Base-by-base conservation (phyloP, 2,797 vertebrate genomes). In the Cirrhinus molitorella region DNA sequence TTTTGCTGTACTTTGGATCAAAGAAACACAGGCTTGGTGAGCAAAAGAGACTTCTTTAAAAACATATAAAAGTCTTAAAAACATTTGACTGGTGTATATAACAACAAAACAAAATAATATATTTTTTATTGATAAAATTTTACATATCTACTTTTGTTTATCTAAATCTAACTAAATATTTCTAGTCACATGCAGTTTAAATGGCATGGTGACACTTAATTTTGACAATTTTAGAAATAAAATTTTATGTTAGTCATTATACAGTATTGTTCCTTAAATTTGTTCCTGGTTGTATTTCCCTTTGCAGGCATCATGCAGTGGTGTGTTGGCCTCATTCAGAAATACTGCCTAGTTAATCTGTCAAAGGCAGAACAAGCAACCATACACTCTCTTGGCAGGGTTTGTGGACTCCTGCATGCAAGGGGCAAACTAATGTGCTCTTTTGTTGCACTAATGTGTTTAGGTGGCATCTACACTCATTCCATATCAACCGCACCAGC, bases 391-490 rank as follows among this genome's bases (percentile, higher is more conserved):
- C 40, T 67, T 74, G 17, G 61, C 47, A 61, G 77, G 16, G 45
- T 66, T 84, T 71, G 61, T 74, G 78, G 71, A 51, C 72, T 85
- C 19, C 80, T 72, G 85, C 87, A 88, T 55, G 65, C 87, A 88
- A 80, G 43, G 70, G n/a, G 51, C 34, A 74, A 84, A 67, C 67
- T 86, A 85, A 84, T 81, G 74, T 74, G 57, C 17, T 49, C 82
- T 87, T 86, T 89, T 89, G 85, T 87, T 83, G 63, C 31, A 31
- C 65, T 86, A 86, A 88, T 83, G 70, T 80, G 75, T 55, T 80
- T 78, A 84, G 57, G 16, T 3, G 23, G 31, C 81, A 83, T 71
- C 65, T 25, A 47, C 43, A 45, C 25, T 73, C 70, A 67, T 82
- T 68, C 23, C 71, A 21, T 25, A 45, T 75, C 73, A 83, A 79